Conservation (phyloP, 2,797 vertebrate species). For the Pseudochromis fuscus region DNA sequence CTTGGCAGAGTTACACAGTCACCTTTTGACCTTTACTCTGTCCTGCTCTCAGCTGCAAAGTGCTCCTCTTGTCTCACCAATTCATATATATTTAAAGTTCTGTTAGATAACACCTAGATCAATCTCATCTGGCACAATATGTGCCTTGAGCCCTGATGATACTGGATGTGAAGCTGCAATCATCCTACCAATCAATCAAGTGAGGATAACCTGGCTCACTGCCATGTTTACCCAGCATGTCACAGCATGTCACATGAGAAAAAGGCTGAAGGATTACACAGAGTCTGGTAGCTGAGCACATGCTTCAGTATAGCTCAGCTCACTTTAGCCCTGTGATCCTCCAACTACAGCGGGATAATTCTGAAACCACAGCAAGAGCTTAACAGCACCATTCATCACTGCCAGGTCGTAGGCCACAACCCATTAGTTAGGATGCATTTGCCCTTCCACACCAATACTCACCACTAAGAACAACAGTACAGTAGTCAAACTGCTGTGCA, state of each 20-base stretch:
- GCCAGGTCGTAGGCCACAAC: conserved; percentile 58
- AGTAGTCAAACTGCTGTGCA: conserved; percentile 13
- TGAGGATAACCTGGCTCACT: conserved; percentile 33
- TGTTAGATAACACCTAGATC: conserved; percentile 19
- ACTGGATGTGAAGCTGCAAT: conserved; percentile 8
- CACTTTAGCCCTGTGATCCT: conserved; percentile 46
- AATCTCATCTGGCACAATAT: conserved; percentile 16
- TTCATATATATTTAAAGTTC: conserved; percentile 20
- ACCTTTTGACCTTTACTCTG: conserved; percentile 42
- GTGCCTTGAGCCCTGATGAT: conserved; percentile 18
- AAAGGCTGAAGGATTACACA: conserved; percentile 1
- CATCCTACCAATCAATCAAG: conserved; percentile 13
- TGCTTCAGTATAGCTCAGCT: conserved; percentile 52
- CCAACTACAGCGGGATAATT: conserved; percentile 61
- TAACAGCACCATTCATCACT: conserved; percentile 76
- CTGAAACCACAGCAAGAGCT: conserved; percentile 54
- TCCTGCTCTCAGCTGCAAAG: conserved; percentile 18
- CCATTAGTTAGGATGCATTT: conserved; percentile 68
- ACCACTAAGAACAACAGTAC: conserved; percentile 29
- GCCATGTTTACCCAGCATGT: conserved; percentile 25
- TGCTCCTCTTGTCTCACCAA: conserved; percentile 6
- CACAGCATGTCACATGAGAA: conserved; percentile 5
- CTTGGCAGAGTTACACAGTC: conserved; percentile 35
- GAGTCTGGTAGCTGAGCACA: conserved; percentile 35
- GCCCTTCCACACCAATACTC: conserved; percentile 53